These are phyloP conservation scores for Galeopterus variegatus DNA, from an alignment of 2,113 vertebrate genomes.

Conservation along the genomic window DNA sequence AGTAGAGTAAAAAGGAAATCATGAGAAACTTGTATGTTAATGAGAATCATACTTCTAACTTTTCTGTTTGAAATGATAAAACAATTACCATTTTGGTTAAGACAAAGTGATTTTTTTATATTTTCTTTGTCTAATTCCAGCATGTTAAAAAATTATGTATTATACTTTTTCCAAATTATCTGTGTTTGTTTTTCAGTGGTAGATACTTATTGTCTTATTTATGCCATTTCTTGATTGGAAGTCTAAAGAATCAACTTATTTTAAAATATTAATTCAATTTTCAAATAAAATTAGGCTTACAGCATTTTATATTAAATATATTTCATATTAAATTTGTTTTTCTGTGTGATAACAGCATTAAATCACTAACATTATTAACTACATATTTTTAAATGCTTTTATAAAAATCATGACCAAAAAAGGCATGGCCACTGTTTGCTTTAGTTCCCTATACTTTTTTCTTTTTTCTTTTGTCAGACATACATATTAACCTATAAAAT, in stretches of 20 bases:
- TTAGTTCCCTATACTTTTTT: neutral
- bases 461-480: neutral
- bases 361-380: slow-evolving; percentile 26
- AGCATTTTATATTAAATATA: slow-evolving; percentile 1
- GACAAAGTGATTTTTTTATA: neutral
- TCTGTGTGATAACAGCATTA: neutral
- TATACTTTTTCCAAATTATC: neutral
- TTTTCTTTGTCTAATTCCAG: neutral
- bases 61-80: slow-evolving; percentile 45
- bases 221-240: neutral
- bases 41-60: neutral
- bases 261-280: slow-evolving; percentile 43
- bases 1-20: neutral
- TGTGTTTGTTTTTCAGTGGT: slow-evolving; percentile 8
- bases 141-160: neutral
- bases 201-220: neutral
- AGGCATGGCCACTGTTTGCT: neutral
- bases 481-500: neutral
- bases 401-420: neutral
- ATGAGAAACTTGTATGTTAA: neutral
- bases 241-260: neutral
- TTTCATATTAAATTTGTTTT: neutral
- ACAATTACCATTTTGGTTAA: slow-evolving; percentile 10
- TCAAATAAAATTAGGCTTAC: slow-evolving; percentile 45
- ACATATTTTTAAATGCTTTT: slow-evolving; percentile 16